Base-by-base conservation (phyloP, 2,113 vertebrate genomes). In the Coreoperca whiteheadi region DNA sequence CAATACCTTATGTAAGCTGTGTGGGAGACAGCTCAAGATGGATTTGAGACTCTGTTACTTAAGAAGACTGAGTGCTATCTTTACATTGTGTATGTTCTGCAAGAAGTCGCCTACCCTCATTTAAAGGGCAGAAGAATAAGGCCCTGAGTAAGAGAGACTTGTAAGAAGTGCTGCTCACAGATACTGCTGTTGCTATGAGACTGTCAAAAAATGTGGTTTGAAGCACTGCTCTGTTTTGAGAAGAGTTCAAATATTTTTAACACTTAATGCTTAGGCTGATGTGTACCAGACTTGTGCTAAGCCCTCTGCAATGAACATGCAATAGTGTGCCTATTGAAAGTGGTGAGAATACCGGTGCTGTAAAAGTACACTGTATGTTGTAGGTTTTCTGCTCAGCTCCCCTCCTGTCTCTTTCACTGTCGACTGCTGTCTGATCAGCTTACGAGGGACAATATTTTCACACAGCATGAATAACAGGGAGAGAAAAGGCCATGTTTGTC, bases 1-100 rank as follows among this genome's bases (percentile, higher is more conserved):
- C 90, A 88, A 90, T 89, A 77, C 72, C 76, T 94, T 94, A 94
- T 75, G 76, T 92, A 94, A 94, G 72, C 74, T 89, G 85, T 87
- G 88, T 92, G 89, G 90, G 92, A 88, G 93, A 89, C 69, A 71
- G 61, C 71, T 78, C 84, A 90, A 76, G 87, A 88, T 79, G 39
- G 87, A 83, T 89, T 72, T 70, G 70, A 88, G 75, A 83, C 83
- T 82, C 48, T 25, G 60, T 67, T 84, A 64, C 81, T 88, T 66
- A 74, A 74, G 65, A 87, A 69, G 70, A 84, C 56, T 51, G 48
- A 65, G 78, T 57, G 56, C 88, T 93, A 89, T 90, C 91, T 89
- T 90, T 92, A 90, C 87, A 88, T 86, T 86, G 82, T 85, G 81
- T 61, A 57, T 84, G 82, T 82, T 75, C 70, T 86, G 72, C 59